Evolutionary conservation across 2,797 vertebrate genomes (phyloP), one percentile per base, ranked within the genome.

Genomic region (Gadopsis marmoratus): DNA sequence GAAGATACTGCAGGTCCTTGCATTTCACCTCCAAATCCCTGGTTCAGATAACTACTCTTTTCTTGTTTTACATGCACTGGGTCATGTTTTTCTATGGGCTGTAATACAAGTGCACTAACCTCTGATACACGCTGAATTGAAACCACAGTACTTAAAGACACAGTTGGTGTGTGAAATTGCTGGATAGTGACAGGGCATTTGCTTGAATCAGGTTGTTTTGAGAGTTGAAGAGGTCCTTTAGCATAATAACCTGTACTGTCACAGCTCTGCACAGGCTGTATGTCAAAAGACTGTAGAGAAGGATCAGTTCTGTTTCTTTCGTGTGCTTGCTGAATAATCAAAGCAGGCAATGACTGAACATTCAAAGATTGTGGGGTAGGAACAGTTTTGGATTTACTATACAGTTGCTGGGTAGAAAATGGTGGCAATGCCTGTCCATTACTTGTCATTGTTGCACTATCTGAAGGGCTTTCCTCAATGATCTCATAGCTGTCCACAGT

Each of bases 401-500:
- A 12, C n/a, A 43, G 11, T 53, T 83, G 79, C 51, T 80, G 23
- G 3, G 17, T 74, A 59, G 81, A 58, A 63, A 7, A 16, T 7
- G 53, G 29, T 56, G 78, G 72, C 21, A 80, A 68, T 33, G 62
- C 23, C 19, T 85, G 43, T 12, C 0, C 55, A 4, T 50, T 64
- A 60, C 19, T 71, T 74, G 56, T 37, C 19, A 76, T 11, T 7
- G 39, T n/a, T 87, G 21, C 71, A 80, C 4, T 61, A 12, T 90
- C 79, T 82, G 31, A 39, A 21, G 50, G n/a, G 17, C 17, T 76
- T 54, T 94, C 92, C 14, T 94, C 92, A 72, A 33, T 69, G 45
- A 84, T 91, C 16, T 66, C 90, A 82, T 69, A 89, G 74, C 89
- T 88, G 12, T 85, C 91, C 11, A 95, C 67, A 39, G 94, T 95